Base-by-base conservation (phyloP, 2,888 invertebrate species). In the Eristalinus aeneus region DNA sequence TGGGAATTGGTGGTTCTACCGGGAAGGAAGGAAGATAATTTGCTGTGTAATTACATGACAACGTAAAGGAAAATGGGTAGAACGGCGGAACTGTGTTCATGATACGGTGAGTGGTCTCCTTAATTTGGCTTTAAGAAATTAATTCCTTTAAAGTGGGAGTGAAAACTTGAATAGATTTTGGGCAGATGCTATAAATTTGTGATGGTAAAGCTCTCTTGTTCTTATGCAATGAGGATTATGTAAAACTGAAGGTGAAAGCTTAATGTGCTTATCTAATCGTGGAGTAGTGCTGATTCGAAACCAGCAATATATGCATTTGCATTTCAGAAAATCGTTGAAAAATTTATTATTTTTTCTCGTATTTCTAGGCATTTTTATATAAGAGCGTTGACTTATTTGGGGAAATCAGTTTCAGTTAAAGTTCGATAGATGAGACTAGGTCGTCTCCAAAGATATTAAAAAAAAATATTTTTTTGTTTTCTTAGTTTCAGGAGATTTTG, bases 1-100 rank as follows among this genome's bases (percentile, higher is more conserved):
- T 93, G 0, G 97, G 94, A 85, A 95, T 95, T 0, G 97, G 97
- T 0, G 94, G 93, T 92, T 97, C 97, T 97, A 93, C 69, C 6
- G 16, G 22, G 23, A 34, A 53, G 39, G 39, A 39, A 74, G 63
- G 56, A 77, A 65, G 27, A 75, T 6, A 9, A 58, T 72, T 23
- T 27, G 22, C 58, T n/a, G 46, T 20, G 32, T 71, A 60, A 78
- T 78, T 56, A 58, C 76, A 72, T 64, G 39, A 39, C 61, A 60
- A 34, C 39, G 16, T 39, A 60, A 31, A 74, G 9, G 23, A 16
- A 75, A 16, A 36, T 11, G 12, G 12, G 54, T 16, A 23, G 39
- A 63, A 65, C 31, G n/a, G n/a, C 12, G 12, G 27, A 34, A 16
- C n/a, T 11, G 6, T 53, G 1, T 46, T 46, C 46, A n/a, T 46